Evolutionary conservation across 2,113 vertebrate genomes (phyloP), one percentile per base, ranked within the genome.

Genomic region (Corynorhinus townsendii): DNA sequence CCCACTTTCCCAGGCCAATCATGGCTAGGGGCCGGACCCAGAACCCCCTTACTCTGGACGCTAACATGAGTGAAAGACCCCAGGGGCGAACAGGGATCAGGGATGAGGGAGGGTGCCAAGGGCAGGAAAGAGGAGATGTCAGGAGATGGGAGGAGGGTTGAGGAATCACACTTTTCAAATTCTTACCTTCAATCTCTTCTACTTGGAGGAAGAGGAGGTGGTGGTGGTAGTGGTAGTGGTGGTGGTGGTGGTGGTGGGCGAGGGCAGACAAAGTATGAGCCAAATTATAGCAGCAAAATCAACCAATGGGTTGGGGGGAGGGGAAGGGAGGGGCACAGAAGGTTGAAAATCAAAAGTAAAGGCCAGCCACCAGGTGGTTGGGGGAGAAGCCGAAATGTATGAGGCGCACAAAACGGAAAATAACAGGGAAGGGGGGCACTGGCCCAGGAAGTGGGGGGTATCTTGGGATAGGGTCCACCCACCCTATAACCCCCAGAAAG

Each of bases 121-220:
- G 89, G 43, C n/a, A 86, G 68, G 93, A 76, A 84, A 75, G 85
- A 88, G 86, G 83, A 91, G 49, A 87, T 64, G 90, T 88, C 81
- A 90, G 88, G 82, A 83, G 75, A 89, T 90, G 93, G 96, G 96
- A 79, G 84, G 54, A 90, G 59, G 89, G 19, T 17, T 35, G 38
- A 47, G 88, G 71, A 80, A 56, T 43, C 86, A 88, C 40, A 62
- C 33, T 81, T 79, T 69, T 71, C 90, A 88, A 80, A 72, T 52
- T 93, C 99, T 98, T 97, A 99, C 99, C 99, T 99, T 99, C 99
- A 82, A 99, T 99, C 97, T 99, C 99, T 97, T 99, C 99, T 99
- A 99, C 98, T 99, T 96, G 96, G 96, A 97, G 97, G 93, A 98
- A 89, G 97, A 95, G 96, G 94, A 96, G 95, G 96, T 84, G 94